Conservation (phyloP, 2,113 vertebrate genomes). For the Cephalopterus ornatus region DNA sequence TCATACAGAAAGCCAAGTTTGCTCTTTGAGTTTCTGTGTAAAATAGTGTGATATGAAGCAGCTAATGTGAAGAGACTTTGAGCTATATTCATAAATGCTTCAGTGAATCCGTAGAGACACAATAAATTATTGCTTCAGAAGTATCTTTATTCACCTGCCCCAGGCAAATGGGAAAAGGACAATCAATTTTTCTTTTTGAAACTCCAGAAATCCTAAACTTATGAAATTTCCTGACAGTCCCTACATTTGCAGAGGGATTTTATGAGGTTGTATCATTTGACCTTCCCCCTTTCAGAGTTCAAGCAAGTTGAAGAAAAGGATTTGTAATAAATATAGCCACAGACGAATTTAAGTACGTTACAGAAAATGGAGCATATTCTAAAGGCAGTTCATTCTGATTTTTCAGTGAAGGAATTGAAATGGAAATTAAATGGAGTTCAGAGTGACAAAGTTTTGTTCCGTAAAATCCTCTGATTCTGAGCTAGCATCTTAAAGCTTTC, state of each 20-base stretch:
- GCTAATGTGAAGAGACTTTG: slow-evolving; percentile 34
- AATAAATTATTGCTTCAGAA: slow-evolving; percentile 56
- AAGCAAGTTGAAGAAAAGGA: slow-evolving; percentile 2
- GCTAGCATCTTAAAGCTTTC: background rate
- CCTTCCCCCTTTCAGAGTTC: slow-evolving; percentile 22
- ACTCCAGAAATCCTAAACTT: slow-evolving; percentile 37
- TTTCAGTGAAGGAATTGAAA: slow-evolving; percentile 8
- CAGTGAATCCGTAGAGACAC: slow-evolving; percentile 32
- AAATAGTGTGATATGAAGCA: slow-evolving; percentile 16
- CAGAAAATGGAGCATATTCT: background rate
- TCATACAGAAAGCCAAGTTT: background rate
- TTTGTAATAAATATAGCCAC: slow-evolving; percentile 3
- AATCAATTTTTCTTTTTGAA: slow-evolving; percentile 56
- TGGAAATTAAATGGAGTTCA: background rate
- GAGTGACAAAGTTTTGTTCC: background rate
- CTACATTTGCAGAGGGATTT: slow-evolving; percentile 30
- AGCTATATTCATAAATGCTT: slow-evolving; percentile 46
- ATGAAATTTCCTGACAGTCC: slow-evolving; percentile 26
- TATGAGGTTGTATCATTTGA: slow-evolving; percentile 16
- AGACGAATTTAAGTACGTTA: background rate
- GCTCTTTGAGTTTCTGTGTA: background rate
- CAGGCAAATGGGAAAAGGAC: slow-evolving; percentile 44
- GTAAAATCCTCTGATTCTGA: background rate
- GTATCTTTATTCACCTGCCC: slow-evolving; percentile 39
- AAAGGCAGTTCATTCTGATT: background rate